Evolutionary conservation across 2,888 invertebrate species (phyloP).

Genomic region (Macropis europaea): DNA sequence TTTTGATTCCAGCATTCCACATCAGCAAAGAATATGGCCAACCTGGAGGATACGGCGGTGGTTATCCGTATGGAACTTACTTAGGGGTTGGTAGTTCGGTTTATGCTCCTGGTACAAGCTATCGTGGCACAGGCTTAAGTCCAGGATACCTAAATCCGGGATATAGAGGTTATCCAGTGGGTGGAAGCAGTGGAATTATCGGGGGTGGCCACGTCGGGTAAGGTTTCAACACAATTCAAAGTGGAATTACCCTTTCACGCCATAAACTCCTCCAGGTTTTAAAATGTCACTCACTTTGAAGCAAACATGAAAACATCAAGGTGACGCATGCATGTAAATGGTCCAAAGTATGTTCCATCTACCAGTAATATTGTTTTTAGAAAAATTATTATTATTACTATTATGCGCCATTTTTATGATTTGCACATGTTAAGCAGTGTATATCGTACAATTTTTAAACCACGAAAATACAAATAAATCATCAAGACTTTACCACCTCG

Average conservation of each 20-base stretch:
- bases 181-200: slow-evolving; percentile 56
- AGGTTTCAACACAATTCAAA: slow-evolving; percentile 17
- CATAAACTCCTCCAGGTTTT: not conserved
- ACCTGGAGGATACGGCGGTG: slow-evolving; percentile 35
- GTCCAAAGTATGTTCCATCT: no score
- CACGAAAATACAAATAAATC: no score
- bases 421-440: no score
- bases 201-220: slow-evolving; percentile 69
- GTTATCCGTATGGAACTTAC: slow-evolving; percentile 54
- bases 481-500: no score
- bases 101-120: slow-evolving; percentile 58
- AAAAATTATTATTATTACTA: no score
- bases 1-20: slow-evolving; percentile 60
- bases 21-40: slow-evolving; percentile 66
- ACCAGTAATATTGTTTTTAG: no score
- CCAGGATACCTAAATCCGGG: slow-evolving; percentile 55
- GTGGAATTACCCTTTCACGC: not conserved
- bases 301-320: no score
- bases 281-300: not conserved
- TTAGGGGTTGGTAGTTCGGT: slow-evolving; percentile 48
- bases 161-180: slow-evolving; percentile 60
- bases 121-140: slow-evolving; percentile 53
- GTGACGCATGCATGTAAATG: no score
- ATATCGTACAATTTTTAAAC: no score
- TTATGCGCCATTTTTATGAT: no score